Evolutionary conservation across 2,888 invertebrate genomes (phyloP).

Genomic region (Lysandra coridon): DNA sequence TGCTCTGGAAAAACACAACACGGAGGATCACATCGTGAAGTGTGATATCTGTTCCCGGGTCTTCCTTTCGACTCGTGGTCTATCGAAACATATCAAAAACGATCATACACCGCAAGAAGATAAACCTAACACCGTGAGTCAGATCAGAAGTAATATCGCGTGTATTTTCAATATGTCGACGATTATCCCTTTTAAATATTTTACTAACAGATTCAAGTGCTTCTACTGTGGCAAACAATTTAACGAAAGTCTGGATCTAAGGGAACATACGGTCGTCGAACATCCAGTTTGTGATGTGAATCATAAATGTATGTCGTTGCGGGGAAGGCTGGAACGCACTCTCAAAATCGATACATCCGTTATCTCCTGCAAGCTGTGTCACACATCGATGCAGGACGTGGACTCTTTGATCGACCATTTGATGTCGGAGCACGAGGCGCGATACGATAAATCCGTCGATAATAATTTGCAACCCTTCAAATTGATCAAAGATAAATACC

Average conservation of each 20-base stretch:
- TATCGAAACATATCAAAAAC: not conserved
- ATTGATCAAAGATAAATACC: constrained; percentile 54
- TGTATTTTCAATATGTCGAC: constrained; percentile 64
- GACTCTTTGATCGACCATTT: constrained; percentile 54
- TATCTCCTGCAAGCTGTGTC: constrained; percentile 60
- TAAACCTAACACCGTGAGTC: constrained; percentile 48
- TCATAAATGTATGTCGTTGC: constrained; percentile 56
- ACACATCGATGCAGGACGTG: constrained; percentile 48
- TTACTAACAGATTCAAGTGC: constrained; percentile 61
- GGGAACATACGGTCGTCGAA: constrained; percentile 54
- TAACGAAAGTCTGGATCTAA: constrained; percentile 54
- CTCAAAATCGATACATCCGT: constrained; percentile 61
- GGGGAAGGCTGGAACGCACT: constrained; percentile 55
- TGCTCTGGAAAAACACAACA: not conserved
- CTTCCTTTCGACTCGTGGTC: not conserved
- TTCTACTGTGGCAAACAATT: constrained; percentile 67
- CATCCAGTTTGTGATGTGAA: constrained; percentile 62
- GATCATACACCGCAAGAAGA: constrained; percentile 37
- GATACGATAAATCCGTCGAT: constrained; percentile 51
- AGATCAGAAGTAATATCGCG: constrained; percentile 56
- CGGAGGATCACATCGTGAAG: not conserved
- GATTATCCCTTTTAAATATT: constrained; percentile 66
- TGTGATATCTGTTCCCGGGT: not conserved
- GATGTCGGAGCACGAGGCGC: constrained; percentile 50
- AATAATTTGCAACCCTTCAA: constrained; percentile 54